A percentile compares a stretch with the other conserved stretches of the same genome.
Evolutionary conservation across 2,888 invertebrate genomes (phyloP).

Genomic region (Euclidia mi): DNA sequence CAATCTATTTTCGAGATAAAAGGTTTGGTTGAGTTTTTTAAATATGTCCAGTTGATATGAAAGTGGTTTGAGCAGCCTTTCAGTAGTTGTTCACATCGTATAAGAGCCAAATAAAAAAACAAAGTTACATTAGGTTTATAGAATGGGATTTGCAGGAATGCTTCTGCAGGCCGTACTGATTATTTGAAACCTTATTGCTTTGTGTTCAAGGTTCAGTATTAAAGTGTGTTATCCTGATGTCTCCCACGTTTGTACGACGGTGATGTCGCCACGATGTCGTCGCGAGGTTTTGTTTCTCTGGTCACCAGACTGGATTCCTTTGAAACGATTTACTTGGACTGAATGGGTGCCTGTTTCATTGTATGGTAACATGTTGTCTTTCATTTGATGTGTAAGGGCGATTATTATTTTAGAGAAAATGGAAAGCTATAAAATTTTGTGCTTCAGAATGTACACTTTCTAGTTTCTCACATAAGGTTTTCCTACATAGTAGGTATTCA

Average conservation of each 20-base stretch:
- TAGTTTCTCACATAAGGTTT: too few relatives aligned
- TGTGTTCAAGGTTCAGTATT: constrained; percentile 45
- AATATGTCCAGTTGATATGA: constrained; percentile 23
- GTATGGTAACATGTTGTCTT: constrained; percentile 64
- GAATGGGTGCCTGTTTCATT: constrained; percentile 74
- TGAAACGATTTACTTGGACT: constrained; percentile 69
- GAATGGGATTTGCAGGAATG: constrained; percentile 50
- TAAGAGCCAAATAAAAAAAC: constrained; percentile 44
- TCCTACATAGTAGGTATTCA: too few relatives aligned
- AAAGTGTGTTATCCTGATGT: constrained; percentile 21
- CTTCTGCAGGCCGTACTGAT: constrained; percentile 12
- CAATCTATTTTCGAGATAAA: constrained; percentile 41
- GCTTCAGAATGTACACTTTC: too few relatives aligned
- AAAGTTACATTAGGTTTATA: constrained; percentile 48
- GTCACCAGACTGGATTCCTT: constrained; percentile 79
- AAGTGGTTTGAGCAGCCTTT: constrained; percentile 37
- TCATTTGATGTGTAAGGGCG: constrained; percentile 49
- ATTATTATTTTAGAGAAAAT: constrained; percentile 36
- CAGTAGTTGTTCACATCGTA: constrained; percentile 32
- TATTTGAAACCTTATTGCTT: constrained; percentile 39
- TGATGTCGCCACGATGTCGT: constrained; percentile 52
- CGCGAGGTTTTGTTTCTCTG: constrained; percentile 67
- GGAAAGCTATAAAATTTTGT: constrained; percentile 9
- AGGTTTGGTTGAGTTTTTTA: constrained; percentile 25
- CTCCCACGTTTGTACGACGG: constrained; percentile 36